Evolutionary conservation across 2,888 invertebrate species (phyloP), one percentile per base, ranked within the genome.

Genomic region (Mythimna vitellina): DNA sequence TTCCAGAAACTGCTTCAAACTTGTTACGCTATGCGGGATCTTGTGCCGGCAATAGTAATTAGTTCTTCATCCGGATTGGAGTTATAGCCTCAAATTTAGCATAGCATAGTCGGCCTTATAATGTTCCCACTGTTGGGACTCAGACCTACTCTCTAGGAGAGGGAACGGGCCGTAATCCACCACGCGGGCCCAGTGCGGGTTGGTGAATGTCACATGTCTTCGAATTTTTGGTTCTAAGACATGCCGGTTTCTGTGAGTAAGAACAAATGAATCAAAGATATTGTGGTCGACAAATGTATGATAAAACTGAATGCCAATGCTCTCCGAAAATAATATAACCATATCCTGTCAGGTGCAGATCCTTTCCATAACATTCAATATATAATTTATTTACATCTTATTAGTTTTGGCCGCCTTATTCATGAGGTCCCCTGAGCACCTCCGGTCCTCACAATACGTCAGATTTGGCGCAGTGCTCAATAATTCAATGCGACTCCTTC

Each of bases 401-500:
- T n/a, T 60, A 14, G 12, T 38, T 17, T 17, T 3, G 17, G n/a
- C 32, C 32, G 17, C 35, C 29, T 38, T 17, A n/a, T 38, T 51
- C 14, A 32, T 56, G 25, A 22, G 42, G 9, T 20, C 5, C 25
- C 14, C n/a, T 46, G 49, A 8, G 9, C 46, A 61, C 56, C 81
- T 76, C 58, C 63, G 42, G 35, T 51, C 51, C 46, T 12, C 49
- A 32, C 12, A 61, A 62, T 32, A 32, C 65, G 54, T 54, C 56
- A 82, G n/a, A 67, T 72, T 78, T 68, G 70, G 73, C 79, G 82
- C 79, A 79, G 56, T 78, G 58, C 51, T 79, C 53, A 82, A 79
- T 82, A 79, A 79, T 79, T 82, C 79, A 78, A 68, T 35, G 29
- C 65, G 58, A 25, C 42, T 68, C 54, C 54, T 57, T 20, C 61